A percentile compares a stretch with the other conserved stretches of the same genome.
phyloP scores from a whole-genome alignment of 2,113 vertebrate genomes.

The Phylloscopus trochilus region DNA sequence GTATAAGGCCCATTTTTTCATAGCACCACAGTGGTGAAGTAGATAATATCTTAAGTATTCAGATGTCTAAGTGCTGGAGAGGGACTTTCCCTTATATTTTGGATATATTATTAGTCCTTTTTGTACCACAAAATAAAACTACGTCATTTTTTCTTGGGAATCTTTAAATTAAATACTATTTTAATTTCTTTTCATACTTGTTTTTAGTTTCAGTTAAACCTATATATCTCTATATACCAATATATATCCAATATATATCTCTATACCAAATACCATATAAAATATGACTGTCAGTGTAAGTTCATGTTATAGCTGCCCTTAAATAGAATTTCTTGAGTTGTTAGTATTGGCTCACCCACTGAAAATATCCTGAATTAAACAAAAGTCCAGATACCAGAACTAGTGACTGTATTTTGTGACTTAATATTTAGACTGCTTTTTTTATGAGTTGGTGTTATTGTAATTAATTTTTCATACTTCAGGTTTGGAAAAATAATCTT shows the following conservation, averaged over 20 bases:
- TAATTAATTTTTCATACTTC: background rate
- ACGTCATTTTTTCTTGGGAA: background rate
- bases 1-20: background rate
- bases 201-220: background rate
- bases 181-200: background rate
- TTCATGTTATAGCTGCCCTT: background rate
- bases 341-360: background rate
- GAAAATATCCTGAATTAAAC: background rate
- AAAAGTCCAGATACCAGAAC: background rate
- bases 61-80: background rate
- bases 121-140: background rate
- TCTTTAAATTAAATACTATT: background rate
- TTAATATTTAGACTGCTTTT: background rate
- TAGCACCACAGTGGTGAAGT: background rate
- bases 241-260: background rate
- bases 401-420: background rate
- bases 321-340: background rate
- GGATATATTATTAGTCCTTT: background rate
- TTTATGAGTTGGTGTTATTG: background rate
- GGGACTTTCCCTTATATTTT: background rate
- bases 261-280: background rate
- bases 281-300: background rate
- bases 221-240: background rate
- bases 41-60: background rate
- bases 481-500: background rate